Evolutionary conservation across 2,113 vertebrate species (phyloP), one percentile per base, ranked within the genome.

Genomic region (Eidolon helvum): DNA sequence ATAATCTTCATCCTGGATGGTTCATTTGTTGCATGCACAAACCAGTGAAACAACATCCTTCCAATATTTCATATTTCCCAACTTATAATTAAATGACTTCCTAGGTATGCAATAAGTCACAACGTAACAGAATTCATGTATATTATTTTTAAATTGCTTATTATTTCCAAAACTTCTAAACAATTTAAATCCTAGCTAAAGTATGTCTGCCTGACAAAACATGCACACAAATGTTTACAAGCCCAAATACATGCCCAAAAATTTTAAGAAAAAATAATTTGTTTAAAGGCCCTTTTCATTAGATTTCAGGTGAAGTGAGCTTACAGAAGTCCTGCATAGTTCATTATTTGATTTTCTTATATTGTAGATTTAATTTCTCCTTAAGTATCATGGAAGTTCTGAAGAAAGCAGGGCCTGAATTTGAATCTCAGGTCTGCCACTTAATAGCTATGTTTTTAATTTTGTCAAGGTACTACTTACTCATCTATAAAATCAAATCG

Each of bases 1-100:
- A 77, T 77, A 91, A 71, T 96, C 84, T 95, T 93, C 94, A 53
- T 92, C 97, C 96, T 92, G 57, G 80, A 87, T 91, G 38, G 43
- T 28, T 90, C 28, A 75, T 77, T 61, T 87, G 33, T 38, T 88
- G 8, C 63, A 77, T 11, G 9, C 59, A 84, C 30, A 95, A 95
- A 96, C 63, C 83, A 94, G 10, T 90, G 43, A 86, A 87, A 93
- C 14, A 69, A 72, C 26, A 95, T 57, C 71, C 38, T 95, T 84
- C 65, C 45, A 65, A 63, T 85, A 22, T 53, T 83, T 88, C 68
- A n/a, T 88, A 90, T 80, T 87, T 96, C n/a, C 84, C 87, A 33
- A 95, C 40, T 71, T 30, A 78, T 87, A 83, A 91, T 0, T 53
- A 57, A 93, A 98, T 87, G 19, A 65, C 66, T 45, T 96, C 57